Evolutionary conservation across 2,113 vertebrate species (phyloP).

Genomic region (Aramus guarauna): DNA sequence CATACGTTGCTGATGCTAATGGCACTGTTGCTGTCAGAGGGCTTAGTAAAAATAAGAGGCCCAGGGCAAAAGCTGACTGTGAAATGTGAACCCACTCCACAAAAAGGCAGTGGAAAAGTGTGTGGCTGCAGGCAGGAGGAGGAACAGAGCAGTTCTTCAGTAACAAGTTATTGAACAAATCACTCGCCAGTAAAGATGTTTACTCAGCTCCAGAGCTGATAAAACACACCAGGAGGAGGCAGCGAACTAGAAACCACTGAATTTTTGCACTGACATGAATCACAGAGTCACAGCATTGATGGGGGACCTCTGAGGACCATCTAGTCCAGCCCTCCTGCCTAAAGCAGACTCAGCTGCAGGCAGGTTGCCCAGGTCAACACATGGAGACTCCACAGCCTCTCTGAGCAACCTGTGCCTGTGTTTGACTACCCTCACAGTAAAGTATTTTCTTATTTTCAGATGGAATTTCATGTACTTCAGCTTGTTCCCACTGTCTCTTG

Average conservation of each 20-base stretch:
- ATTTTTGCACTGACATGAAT: neutral
- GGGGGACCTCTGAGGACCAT: neutral
- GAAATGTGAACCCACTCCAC: neutral
- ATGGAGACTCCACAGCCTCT: neutral
- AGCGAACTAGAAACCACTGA: neutral
- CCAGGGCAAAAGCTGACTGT: neutral
- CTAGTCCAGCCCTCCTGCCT: neutral
- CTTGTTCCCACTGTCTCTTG: neutral
- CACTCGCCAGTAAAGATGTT: neutral
- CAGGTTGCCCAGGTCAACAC: neutral
- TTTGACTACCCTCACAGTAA: neutral
- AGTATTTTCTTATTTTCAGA: neutral
- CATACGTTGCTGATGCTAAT: neutral
- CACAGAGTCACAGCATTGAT: neutral
- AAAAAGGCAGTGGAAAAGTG: neutral
- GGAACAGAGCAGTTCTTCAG: neutral
- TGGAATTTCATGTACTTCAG: neutral
- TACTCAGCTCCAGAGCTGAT: neutral
- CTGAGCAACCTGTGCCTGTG: neutral
- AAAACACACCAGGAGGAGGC: neutral
- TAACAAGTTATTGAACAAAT: neutral
- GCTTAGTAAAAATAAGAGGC: neutral
- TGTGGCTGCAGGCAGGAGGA: neutral
- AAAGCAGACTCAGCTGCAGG: neutral
- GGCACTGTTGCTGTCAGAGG: neutral